These are phyloP conservation scores for Ophiodon elongatus DNA, from an alignment of 2,113 vertebrate species.

Conservation along the genomic window DNA sequence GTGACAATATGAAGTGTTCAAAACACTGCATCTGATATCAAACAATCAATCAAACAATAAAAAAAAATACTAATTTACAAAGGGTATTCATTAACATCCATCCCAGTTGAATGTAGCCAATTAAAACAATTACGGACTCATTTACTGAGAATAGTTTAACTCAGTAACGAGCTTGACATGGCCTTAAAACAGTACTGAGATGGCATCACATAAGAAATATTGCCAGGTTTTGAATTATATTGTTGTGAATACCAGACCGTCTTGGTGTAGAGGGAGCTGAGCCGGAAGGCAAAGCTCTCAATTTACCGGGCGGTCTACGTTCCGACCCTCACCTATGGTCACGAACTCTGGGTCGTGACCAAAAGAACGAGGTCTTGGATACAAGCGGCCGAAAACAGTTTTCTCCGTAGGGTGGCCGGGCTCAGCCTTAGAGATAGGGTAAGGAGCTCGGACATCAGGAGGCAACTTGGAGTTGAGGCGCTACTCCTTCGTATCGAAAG, in stretches of 20 bases:
- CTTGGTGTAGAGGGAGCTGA: too few relatives aligned
- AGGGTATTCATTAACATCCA: slow-evolving; percentile 27
- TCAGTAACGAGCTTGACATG: slow-evolving; percentile 16
- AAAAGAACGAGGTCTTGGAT: too few relatives aligned
- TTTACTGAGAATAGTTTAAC: slow-evolving; percentile 50
- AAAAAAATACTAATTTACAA: slow-evolving; percentile 27
- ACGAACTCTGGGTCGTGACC: too few relatives aligned
- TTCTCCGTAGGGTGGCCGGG: too few relatives aligned
- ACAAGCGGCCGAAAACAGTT: too few relatives aligned
- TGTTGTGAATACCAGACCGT: not conserved
- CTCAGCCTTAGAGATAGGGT: too few relatives aligned
- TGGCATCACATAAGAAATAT: slow-evolving; percentile 24
- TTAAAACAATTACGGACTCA: slow-evolving; percentile 49
- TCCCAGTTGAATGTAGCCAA: slow-evolving; percentile 45
- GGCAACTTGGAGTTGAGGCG: too few relatives aligned
- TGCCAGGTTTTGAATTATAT: slow-evolving; percentile 1
- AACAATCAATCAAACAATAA: slow-evolving; percentile 5
- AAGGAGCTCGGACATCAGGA: too few relatives aligned
- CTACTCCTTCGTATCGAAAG: too few relatives aligned
- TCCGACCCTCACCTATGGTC: too few relatives aligned
- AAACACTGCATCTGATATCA: slow-evolving; percentile 18
- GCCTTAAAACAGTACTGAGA: slow-evolving; percentile 10
- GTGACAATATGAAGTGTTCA: slow-evolving; percentile 1
- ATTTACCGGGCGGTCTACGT: too few relatives aligned
- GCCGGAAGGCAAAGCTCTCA: too few relatives aligned